Percentiles rank a stretch among this genome's conserved stretches.
Evolutionary conservation across 2,888 invertebrate genomes (phyloP).

Genomic region (Lissocephala sabroskyi): DNA sequence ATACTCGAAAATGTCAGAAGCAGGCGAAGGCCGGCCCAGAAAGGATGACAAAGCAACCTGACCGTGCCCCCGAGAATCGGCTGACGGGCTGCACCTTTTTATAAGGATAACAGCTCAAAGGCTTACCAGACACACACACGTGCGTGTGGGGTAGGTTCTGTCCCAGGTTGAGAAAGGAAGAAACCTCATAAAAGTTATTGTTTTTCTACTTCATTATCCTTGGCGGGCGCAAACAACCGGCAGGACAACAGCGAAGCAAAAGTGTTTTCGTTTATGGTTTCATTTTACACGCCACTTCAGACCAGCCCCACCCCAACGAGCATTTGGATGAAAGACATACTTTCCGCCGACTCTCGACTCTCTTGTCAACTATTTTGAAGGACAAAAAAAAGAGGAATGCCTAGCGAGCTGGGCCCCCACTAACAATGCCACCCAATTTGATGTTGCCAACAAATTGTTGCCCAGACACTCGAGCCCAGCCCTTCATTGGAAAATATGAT

Average conservation of each 20-base stretch:
- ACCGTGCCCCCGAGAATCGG: too few relatives aligned
- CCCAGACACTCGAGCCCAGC: neutral
- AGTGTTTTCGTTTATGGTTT: slow-evolving; percentile 54
- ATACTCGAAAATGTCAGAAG: slow-evolving; percentile 55
- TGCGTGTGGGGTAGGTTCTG: too few relatives aligned
- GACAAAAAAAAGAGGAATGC: slow-evolving; percentile 35
- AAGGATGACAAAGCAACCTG: too few relatives aligned
- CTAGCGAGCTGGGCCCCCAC: neutral
- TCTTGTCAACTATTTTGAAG: slow-evolving; percentile 44
- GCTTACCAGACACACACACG: too few relatives aligned
- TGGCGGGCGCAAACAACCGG: slow-evolving; percentile 35
- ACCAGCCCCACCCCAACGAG: neutral
- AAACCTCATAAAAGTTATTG: slow-evolving; percentile 66
- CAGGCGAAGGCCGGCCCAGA: too few relatives aligned
- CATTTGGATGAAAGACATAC: too few relatives aligned
- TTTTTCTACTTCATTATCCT: slow-evolving; percentile 67
- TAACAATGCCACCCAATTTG: neutral
- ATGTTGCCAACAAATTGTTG: neutral
- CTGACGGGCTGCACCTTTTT: too few relatives aligned
- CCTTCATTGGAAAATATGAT: neutral
- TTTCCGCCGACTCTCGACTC: too few relatives aligned
- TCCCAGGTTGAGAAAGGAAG: too few relatives aligned
- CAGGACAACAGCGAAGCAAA: slow-evolving; percentile 6
- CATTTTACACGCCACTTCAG: slow-evolving; percentile 44
- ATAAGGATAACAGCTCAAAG: too few relatives aligned